These are phyloP conservation scores for Eptesicus fuscus DNA, from an alignment of 2,113 vertebrate species.

Conservation along the genomic window DNA sequence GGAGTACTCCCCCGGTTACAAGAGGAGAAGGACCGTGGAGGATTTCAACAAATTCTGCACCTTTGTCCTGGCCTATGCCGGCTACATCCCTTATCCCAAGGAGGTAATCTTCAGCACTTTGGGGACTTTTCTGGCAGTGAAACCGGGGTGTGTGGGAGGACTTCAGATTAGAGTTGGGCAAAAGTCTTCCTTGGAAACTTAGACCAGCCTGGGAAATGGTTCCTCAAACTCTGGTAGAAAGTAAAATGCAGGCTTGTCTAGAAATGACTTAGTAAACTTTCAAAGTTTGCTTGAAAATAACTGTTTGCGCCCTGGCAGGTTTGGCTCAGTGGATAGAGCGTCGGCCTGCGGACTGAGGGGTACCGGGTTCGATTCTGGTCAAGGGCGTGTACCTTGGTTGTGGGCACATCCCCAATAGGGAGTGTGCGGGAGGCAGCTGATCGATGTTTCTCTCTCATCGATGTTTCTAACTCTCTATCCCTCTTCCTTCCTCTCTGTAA, in stretches of 20 bases:
- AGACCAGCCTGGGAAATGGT: background rate
- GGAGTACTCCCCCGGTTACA: conserved; percentile 89
- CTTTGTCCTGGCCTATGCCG: conserved; percentile 96
- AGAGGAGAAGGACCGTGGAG: conserved; percentile 92
- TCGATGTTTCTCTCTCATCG: too few species aligned
- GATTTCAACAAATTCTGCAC: conserved; percentile 99
- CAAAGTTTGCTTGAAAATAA: background rate
- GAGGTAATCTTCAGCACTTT: conserved; percentile 82
- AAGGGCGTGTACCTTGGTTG: too few species aligned
- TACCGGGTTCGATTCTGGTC: too few species aligned
- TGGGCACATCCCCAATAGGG: too few species aligned
- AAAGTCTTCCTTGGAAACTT: background rate
- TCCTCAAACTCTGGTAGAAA: background rate
- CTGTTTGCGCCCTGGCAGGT: background rate
- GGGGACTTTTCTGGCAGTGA: background rate
- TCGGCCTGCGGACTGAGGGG: too few species aligned
- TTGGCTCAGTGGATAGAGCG: too few species aligned
- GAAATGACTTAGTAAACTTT: background rate
- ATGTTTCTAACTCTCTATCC: too few species aligned
- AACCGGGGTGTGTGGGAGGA: background rate
- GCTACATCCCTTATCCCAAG: conserved; percentile 96
- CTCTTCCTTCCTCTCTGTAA: too few species aligned
- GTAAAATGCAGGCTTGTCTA: background rate
- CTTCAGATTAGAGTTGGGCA: background rate
- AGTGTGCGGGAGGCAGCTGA: too few species aligned